Base-by-base conservation (phyloP, 2,797 vertebrate species). In the Cyprinella venusta region DNA sequence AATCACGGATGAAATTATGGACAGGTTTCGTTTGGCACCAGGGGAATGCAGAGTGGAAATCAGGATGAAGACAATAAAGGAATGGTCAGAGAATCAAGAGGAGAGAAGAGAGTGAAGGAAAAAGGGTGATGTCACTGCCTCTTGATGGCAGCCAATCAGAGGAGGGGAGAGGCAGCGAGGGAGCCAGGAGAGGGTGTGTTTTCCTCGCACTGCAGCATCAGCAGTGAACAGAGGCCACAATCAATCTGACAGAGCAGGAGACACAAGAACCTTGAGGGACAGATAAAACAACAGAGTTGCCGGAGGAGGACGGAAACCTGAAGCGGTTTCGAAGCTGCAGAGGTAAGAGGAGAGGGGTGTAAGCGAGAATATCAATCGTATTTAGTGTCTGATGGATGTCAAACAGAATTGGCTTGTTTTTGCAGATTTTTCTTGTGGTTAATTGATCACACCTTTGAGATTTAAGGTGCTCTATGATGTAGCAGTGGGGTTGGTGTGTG, bases 191-290 rank as follows among this genome's bases (percentile, higher is more conserved):
- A 94, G 94, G 94, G 94, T 93, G 95, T 94, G 94, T 94, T 93
- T 93, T 93, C 91, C 92, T 93, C 93, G 93, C 94, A 94, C 94
- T 95, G 94, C 95, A 95, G 94, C 94, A 95, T 95, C 93, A 94
- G 93, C 91, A 91, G 89, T 88, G 91, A 92, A 86, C 86, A 90
- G 88, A 93, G 92, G 90, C 92, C 92, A 92, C 92, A 92, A 92
- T 93, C 93, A 93, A 89, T 93, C 92, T 93, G 90, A 91, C 78
- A 92, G 90, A 89, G 77, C 89, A 91, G 85, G 87, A 91, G 87
- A 89, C 90, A 88, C 69, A 89, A 88, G 88, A 91, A 77, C 92
- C 90, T 90, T 89, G 89, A 90, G 90, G 83, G 89, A 86, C 65
- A 50, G 77, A 81, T 84, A 77, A 84, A 50, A 86, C 91, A 85